phyloP scores from a whole-genome alignment of 2,797 vertebrate species.

The Mormyrus hasselquistii region DNA sequence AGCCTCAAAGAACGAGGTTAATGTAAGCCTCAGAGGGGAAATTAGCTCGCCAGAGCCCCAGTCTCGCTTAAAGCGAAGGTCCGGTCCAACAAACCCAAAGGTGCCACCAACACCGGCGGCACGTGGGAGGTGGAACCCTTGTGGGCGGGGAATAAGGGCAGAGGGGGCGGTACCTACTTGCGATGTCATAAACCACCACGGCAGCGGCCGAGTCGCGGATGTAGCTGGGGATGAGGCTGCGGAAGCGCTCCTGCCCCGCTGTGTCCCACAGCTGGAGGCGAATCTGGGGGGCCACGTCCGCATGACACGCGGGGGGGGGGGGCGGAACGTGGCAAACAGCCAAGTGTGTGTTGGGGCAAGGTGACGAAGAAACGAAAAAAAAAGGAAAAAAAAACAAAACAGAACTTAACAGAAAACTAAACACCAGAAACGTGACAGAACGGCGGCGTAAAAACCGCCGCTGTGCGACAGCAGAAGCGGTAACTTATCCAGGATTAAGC shows the following conservation, averaged over 20 bases:
- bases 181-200: conserved; percentile 91
- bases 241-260: conserved; percentile 82
- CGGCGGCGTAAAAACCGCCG: neutral
- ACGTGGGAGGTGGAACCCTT: neutral
- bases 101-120: neutral
- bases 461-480: neutral
- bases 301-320: neutral
- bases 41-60: neutral
- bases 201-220: conserved; percentile 83
- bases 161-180: conserved; percentile 76
- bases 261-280: conserved; percentile 79
- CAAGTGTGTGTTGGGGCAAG: neutral
- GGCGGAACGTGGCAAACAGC: neutral
- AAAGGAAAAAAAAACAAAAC: neutral
- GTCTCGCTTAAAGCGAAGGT: neutral
- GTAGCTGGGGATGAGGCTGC: conserved; percentile 90
- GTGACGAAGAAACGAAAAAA: neutral
- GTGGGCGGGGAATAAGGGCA: conserved; percentile 18
- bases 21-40: neutral
- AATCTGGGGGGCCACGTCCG: neutral
- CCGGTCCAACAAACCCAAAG: neutral
- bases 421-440: neutral
- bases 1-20: neutral
- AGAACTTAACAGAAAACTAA: conserved; percentile 9
- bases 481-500: neutral